These are phyloP conservation scores for Gymnocheta viridis DNA, from an alignment of 2,888 invertebrate genomes.

Conservation along the genomic window DNA sequence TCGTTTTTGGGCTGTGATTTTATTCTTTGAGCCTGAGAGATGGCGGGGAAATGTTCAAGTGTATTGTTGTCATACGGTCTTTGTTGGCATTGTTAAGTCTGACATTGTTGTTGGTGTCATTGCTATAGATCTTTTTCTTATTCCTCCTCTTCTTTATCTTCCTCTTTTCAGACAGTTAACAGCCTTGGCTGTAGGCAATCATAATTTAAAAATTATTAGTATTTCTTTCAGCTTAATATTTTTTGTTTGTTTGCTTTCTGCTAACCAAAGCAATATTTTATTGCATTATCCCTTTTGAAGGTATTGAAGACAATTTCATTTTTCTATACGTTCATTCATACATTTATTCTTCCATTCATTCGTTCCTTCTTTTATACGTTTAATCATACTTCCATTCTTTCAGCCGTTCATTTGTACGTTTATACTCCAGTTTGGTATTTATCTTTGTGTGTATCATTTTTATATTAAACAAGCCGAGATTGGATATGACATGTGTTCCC, in stretches of 20 bases:
- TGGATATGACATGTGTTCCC: constrained; percentile 65
- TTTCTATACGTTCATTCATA: constrained; percentile 18
- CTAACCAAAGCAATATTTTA: constrained; percentile 61
- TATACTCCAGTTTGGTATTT: constrained; percentile 15
- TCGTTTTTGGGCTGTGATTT: constrained; percentile 12
- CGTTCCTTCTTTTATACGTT: background rate
- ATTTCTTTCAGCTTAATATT: constrained; percentile 20
- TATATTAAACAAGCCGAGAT: constrained; percentile 40
- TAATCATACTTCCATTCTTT: constrained; percentile 8
- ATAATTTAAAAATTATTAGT: constrained; percentile 70
- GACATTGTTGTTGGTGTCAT: background rate
- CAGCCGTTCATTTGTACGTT: constrained; percentile 18
- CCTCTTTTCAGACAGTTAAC: constrained; percentile 49
- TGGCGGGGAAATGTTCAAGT: background rate
- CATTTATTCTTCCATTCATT: background rate
- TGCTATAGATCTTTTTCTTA: constrained; percentile 1
- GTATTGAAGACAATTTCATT: constrained; percentile 47
- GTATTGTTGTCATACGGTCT: background rate
- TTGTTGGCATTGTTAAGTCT: constrained; percentile 3
- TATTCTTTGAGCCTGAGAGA: background rate
- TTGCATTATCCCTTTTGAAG: constrained; percentile 42
- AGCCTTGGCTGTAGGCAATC: constrained; percentile 61
- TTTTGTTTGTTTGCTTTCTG: constrained; percentile 33
- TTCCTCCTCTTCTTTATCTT: too few species aligned
- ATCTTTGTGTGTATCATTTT: constrained; percentile 11